These are phyloP conservation scores for Halichoerus grypus DNA, from an alignment of 2,113 vertebrate genomes.

Conservation along the genomic window DNA sequence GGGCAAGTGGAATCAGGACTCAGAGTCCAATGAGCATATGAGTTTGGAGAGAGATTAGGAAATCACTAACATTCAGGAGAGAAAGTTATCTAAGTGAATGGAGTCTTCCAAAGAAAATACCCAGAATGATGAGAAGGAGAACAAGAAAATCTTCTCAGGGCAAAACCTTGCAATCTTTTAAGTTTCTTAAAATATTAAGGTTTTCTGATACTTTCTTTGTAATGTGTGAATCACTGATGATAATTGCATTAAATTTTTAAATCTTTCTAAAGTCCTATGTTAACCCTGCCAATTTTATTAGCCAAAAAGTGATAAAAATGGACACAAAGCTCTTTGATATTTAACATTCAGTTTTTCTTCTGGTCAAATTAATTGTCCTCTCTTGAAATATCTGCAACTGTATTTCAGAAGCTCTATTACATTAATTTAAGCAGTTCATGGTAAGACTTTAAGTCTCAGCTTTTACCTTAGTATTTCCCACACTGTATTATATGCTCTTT, in stretches of 20 bases:
- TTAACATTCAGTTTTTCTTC: not conserved
- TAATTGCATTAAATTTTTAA: not conserved
- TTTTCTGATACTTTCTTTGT: not conserved
- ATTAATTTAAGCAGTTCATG: not conserved
- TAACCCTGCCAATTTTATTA: not conserved
- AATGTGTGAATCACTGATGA: not conserved
- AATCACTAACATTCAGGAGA: not conserved
- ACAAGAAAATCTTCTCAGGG: not conserved
- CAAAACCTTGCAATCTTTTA: not conserved
- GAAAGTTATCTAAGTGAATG: not conserved
- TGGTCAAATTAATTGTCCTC: not conserved
- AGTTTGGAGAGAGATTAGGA: not conserved
- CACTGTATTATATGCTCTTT: not conserved
- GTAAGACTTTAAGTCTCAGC: not conserved
- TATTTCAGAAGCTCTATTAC: not conserved
- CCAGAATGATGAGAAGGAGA: not conserved
- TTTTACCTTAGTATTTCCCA: not conserved
- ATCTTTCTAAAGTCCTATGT: not conserved
- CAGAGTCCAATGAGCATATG: not conserved
- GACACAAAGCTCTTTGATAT: not conserved
- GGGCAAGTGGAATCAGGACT: not conserved
- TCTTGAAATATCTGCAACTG: not conserved
- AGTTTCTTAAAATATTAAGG: not conserved
- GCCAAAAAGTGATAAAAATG: not conserved
- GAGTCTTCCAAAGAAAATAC: not conserved